These are phyloP conservation scores for Cerastoderma edule DNA, from an alignment of 2,888 invertebrate genomes.

Conservation along the genomic window DNA sequence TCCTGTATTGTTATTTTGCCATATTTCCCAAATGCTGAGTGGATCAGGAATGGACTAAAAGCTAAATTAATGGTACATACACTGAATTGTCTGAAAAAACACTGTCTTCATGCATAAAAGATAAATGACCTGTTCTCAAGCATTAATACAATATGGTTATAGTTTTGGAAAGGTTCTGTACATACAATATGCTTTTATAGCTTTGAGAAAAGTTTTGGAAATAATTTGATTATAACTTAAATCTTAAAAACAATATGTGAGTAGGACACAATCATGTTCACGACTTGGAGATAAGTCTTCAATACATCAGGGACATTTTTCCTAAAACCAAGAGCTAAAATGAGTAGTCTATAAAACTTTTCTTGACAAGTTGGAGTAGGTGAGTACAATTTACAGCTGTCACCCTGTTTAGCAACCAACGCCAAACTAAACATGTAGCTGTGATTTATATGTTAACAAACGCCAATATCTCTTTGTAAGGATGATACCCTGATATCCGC, in stretches of 20 bases:
- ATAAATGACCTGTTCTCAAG: too few relatives aligned
- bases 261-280: background rate
- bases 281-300: background rate
- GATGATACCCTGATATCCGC: slow-evolving; percentile 13
- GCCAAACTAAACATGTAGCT: slow-evolving; percentile 4
- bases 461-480: slow-evolving; percentile 16
- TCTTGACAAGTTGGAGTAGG: slow-evolving; percentile 6
- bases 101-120: too few relatives aligned
- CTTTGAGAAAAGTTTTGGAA: background rate
- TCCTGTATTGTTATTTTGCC: too few relatives aligned
- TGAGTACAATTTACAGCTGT: too few relatives aligned
- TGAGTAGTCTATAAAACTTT: background rate
- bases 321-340: background rate
- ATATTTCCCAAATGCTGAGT: too few relatives aligned
- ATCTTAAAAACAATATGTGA: too few relatives aligned
- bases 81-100: too few relatives aligned
- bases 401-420: slow-evolving; percentile 1
- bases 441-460: slow-evolving; percentile 13
- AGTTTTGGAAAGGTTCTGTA: background rate
- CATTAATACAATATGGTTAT: background rate
- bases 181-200: background rate
- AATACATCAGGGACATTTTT: background rate
- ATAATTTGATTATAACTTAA: too few relatives aligned
- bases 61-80: too few relatives aligned
- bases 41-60: too few relatives aligned